phyloP scores from a whole-genome alignment of 2,113 vertebrate species.

The Carollia perspicillata region DNA sequence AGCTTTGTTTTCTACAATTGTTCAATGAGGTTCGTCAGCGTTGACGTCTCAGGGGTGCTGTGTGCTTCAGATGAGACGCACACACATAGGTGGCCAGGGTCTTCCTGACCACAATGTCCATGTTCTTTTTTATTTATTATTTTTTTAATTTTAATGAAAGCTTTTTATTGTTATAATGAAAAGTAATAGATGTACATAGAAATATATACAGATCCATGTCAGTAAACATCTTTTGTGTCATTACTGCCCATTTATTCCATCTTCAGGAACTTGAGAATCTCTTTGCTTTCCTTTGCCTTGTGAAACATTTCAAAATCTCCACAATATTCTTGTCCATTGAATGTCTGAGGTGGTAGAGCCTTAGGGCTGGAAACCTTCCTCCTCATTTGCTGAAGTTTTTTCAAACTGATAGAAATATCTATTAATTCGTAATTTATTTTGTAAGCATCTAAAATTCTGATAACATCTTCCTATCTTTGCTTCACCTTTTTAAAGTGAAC shows the following conservation, averaged over 20 bases:
- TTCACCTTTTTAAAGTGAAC: too few species aligned
- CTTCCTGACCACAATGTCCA: neutral
- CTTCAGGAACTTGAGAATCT: slow-evolving; percentile 49
- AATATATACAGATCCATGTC: neutral
- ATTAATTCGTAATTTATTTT: slow-evolving; percentile 83
- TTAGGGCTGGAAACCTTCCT: slow-evolving; percentile 78
- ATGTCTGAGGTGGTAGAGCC: slow-evolving; percentile 84
- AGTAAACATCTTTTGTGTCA: neutral
- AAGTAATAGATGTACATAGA: neutral
- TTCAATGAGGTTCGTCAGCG: neutral
- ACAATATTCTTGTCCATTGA: slow-evolving; percentile 85
- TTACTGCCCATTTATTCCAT: neutral
- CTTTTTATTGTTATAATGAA: neutral
- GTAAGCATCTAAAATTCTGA: slow-evolving; percentile 84
- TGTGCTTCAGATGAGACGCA: neutral
- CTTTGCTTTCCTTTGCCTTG: neutral
- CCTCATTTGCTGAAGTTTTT: slow-evolving; percentile 85
- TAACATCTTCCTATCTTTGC: slow-evolving; percentile 83
- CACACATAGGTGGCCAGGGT: accelerated
- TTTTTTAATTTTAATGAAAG: neutral
- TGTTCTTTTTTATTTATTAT: too few species aligned
- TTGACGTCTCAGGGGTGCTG: neutral
- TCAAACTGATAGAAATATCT: slow-evolving; percentile 81
- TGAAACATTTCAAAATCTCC: slow-evolving; percentile 71
- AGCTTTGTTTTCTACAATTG: neutral